Percentiles rank a stretch among this genome's conserved stretches.
Evolutionary conservation across 1,140 invertebrate species (phyloP).

Genomic region (Pseudomyrmex cubaensis): DNA sequence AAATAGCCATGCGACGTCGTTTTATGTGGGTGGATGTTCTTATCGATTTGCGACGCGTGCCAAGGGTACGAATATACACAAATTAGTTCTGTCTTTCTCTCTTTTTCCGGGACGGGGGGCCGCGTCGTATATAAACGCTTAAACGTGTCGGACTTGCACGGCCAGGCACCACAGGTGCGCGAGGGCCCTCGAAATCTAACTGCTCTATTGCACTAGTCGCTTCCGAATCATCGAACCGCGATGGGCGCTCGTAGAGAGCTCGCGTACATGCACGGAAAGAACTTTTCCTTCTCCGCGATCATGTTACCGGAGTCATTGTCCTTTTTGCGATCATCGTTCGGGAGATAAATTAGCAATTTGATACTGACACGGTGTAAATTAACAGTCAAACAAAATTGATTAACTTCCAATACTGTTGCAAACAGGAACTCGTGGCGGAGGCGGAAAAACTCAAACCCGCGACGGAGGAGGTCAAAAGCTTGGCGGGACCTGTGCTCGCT

Average conservation of each 20-base stretch:
- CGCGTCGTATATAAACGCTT: constrained; percentile 46
- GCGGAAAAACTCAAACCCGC: constrained; percentile 85
- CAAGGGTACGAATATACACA: constrained; percentile 24
- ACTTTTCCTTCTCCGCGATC: neutral
- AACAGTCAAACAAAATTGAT: neutral
- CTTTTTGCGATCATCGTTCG: too few species aligned
- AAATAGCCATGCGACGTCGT: constrained; percentile 9
- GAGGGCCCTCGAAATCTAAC: constrained; percentile 39
- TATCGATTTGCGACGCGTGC: constrained; percentile 39
- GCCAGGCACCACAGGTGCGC: constrained; percentile 72
- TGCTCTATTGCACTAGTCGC: constrained; percentile 21
- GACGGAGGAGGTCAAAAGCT: constrained; percentile 83
- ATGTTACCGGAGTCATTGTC: too few species aligned
- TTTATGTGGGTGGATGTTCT: constrained; percentile 15
- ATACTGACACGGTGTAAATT: neutral
- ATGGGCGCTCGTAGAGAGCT: neutral
- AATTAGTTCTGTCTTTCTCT: constrained; percentile 53
- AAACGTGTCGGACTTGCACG: constrained; percentile 66
- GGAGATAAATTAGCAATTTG: too few species aligned
- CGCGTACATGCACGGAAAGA: neutral
- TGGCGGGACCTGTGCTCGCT: constrained; percentile 86
- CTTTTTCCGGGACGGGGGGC: neutral
- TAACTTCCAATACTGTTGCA: constrained; percentile 57
- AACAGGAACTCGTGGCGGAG: constrained; percentile 88
- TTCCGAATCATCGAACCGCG: constrained; percentile 44